phyloP scores from a whole-genome alignment of 2,888 invertebrate species.

The Ceratothoa steindachneri region DNA sequence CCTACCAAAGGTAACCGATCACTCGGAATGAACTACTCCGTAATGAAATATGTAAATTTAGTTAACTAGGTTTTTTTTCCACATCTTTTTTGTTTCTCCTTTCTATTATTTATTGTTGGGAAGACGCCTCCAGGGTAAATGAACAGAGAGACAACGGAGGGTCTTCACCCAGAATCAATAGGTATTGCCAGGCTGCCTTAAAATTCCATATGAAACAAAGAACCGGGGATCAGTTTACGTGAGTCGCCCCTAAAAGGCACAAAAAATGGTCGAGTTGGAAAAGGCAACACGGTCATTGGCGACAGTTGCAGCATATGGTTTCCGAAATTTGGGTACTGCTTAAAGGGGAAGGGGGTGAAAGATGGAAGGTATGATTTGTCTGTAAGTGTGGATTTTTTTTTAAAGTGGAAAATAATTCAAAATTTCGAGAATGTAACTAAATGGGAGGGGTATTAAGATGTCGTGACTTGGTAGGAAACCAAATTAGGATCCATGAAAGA shows the following conservation, averaged over 20 bases:
- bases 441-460: not conserved
- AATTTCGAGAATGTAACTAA: too few species aligned
- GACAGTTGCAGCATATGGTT: not conserved
- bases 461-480: not conserved
- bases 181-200: not conserved
- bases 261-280: not conserved
- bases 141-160: too few species aligned
- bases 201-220: not conserved
- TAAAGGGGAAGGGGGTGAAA: not conserved
- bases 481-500: not conserved
- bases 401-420: too few species aligned
- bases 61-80: not conserved
- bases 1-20: not conserved
- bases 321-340: not conserved
- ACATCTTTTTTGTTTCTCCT: too few species aligned
- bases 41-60: not conserved
- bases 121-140: not conserved
- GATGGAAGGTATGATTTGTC: not conserved
- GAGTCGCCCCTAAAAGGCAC: not conserved
- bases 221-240: not conserved
- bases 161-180: not conserved
- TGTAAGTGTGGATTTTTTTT: not conserved
- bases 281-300: not conserved
- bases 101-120: not conserved
- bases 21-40: not conserved